These are phyloP conservation scores for Ditylenchus dipsaci DNA, from an alignment of 1,140 invertebrate genomes.

Conservation along the genomic window DNA sequence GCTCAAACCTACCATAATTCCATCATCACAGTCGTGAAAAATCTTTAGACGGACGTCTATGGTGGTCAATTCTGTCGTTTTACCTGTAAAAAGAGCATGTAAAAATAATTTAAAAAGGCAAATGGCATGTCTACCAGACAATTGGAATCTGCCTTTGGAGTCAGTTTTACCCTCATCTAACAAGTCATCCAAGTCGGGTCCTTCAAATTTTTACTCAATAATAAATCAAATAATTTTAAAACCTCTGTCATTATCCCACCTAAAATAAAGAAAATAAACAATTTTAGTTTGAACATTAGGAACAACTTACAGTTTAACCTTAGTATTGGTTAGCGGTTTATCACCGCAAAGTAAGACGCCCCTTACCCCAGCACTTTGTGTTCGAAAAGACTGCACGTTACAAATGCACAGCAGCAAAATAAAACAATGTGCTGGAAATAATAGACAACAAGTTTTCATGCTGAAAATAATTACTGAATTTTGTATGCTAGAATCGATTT, in stretches of 20 bases:
- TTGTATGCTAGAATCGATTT: too few species aligned
- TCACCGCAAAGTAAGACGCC: constrained; percentile 13
- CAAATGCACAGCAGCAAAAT: not conserved
- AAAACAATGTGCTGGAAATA: too few species aligned
- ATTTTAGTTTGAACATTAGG: not conserved
- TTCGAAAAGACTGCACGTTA: not conserved
- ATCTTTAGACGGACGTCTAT: constrained; percentile 26
- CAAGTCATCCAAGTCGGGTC: constrained; percentile 31
- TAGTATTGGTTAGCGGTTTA: constrained; percentile 29
- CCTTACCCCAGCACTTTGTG: not conserved
- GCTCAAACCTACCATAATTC: constrained; percentile 13
- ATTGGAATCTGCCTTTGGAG: constrained; percentile 19
- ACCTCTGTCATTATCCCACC: constrained; percentile 31
- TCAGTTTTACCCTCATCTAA: constrained; percentile 26
- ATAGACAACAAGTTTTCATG: too few species aligned
- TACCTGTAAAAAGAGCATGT: not conserved
- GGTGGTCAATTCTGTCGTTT: constrained; percentile 23
- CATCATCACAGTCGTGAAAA: constrained; percentile 34
- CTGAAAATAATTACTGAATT: too few species aligned
- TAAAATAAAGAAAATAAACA: not conserved
- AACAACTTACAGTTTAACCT: constrained; percentile 8
- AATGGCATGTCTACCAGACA: constrained; percentile 6
- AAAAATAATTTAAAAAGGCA: not conserved
- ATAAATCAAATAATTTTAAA: not conserved
- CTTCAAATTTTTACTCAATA: not conserved